A percentile compares a stretch with the other conserved stretches of the same genome.
phyloP scores from a whole-genome alignment of 1,140 invertebrate genomes.

The Ridgeia piscesae region DNA sequence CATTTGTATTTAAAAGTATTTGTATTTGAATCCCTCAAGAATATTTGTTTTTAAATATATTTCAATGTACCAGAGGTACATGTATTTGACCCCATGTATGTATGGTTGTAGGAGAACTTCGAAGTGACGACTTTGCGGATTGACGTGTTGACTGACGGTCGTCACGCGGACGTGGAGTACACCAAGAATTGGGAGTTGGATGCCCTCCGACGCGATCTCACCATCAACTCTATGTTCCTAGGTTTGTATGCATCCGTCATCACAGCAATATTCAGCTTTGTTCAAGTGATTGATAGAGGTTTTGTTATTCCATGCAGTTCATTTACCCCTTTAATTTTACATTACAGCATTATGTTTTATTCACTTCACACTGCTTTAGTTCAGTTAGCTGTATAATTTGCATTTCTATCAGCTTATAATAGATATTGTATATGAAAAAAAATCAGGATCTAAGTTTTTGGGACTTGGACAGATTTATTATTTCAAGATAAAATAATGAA shows the following conservation, averaged over 20 bases:
- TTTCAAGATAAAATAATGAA: too few species aligned
- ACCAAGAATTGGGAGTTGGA: conserved; percentile 94
- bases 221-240: conserved; percentile 98
- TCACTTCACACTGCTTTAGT: too few species aligned
- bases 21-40: too few species aligned
- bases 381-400: too few species aligned
- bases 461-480: not conserved
- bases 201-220: conserved; percentile 92
- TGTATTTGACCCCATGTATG: not conserved
- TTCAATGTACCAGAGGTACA: too few species aligned
- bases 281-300: too few species aligned
- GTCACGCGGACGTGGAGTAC: conserved; percentile 92
- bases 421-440: too few species aligned
- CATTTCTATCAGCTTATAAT: too few species aligned
- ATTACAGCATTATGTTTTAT: not conserved
- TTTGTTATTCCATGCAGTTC: too few species aligned
- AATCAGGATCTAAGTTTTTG: too few species aligned
- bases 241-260: conserved; percentile 60
- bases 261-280: not conserved
- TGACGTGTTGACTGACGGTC: conserved; percentile 89
- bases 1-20: too few species aligned
- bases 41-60: too few species aligned
- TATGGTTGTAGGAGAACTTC: conserved; percentile 52
- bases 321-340: conserved; percentile 16
- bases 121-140: conserved; percentile 83